Evolutionary conservation across 2,113 vertebrate genomes (phyloP).

Genomic region (Cairina moschata): DNA sequence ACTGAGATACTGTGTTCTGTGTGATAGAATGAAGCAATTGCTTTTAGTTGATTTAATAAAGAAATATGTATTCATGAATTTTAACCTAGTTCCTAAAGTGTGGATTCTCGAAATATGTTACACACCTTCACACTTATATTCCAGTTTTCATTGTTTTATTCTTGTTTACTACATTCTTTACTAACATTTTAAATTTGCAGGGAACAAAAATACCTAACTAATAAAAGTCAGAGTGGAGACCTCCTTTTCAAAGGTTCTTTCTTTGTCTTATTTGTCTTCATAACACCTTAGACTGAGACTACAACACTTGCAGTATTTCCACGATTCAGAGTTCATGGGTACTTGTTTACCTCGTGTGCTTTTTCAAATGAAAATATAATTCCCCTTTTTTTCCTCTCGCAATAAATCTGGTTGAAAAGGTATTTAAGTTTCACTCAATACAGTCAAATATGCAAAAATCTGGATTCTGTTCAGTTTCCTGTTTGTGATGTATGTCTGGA

Average conservation of each 20-base stretch:
- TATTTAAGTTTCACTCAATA: not conserved
- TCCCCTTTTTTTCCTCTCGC: not conserved
- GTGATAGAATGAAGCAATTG: not conserved
- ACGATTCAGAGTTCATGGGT: not conserved
- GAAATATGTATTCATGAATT: not conserved
- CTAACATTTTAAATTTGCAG: not conserved
- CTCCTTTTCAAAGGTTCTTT: not conserved
- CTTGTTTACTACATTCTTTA: not conserved
- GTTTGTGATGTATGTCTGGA: slow-evolving; percentile 4
- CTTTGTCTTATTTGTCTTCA: not conserved
- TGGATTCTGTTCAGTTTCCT: slow-evolving; percentile 12
- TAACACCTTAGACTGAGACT: not conserved
- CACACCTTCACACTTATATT: not conserved
- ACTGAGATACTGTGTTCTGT: not conserved
- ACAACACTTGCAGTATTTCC: not conserved
- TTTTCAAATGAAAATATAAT: not conserved
- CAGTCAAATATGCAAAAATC: not conserved
- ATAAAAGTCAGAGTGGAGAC: not conserved
- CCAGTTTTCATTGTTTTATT: not conserved
- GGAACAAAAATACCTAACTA: not conserved
- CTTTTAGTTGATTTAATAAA: not conserved
- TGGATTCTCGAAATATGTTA: not conserved
- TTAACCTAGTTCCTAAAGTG: not conserved
- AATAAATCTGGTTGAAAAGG: not conserved
- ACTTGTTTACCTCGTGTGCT: not conserved